Conservation (phyloP, 2,113 vertebrate species). For the Argyrosomus japonicus region DNA sequence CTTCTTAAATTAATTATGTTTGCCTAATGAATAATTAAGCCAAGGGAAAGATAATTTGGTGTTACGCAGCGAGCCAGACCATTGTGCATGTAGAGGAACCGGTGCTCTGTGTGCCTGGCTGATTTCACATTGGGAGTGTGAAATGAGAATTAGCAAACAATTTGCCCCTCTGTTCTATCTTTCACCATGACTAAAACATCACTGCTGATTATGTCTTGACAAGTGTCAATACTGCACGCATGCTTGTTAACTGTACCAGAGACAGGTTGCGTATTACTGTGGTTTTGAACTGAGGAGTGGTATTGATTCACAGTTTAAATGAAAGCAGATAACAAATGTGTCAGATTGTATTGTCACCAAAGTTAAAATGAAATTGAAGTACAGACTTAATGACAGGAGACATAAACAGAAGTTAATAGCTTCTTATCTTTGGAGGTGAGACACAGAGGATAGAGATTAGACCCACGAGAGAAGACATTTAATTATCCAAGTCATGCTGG, state of each 20-base stretch:
- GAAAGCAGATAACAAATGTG: constrained; percentile 48
- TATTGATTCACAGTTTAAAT: constrained; percentile 54
- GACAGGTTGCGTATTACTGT: constrained; percentile 55
- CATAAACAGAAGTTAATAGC: constrained; percentile 50
- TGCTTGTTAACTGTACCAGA: constrained; percentile 64
- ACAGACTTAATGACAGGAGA: constrained; percentile 36
- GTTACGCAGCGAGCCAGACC: constrained; percentile 74
- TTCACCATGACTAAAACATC: constrained; percentile 78
- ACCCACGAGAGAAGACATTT: constrained; percentile 43
- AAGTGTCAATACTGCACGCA: constrained; percentile 72
- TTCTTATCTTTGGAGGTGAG: constrained; percentile 45
- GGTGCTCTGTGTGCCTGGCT: constrained; percentile 68
- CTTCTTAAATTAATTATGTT: constrained; percentile 84
- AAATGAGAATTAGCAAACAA: constrained; percentile 83
- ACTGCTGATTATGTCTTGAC: constrained; percentile 76
- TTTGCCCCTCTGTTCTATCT: constrained; percentile 74
- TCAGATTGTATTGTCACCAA: constrained; percentile 25
- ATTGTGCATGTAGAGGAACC: constrained; percentile 76
- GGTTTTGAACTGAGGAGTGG: constrained; percentile 38
- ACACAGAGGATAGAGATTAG: constrained; percentile 47
- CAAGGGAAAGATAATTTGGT: constrained; percentile 81
- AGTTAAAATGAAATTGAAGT: constrained; percentile 2
- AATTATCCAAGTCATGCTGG: constrained; percentile 51
- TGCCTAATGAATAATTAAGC: constrained; percentile 85
- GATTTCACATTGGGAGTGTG: constrained; percentile 79